A percentile compares a stretch with the other conserved stretches of the same genome.
phyloP scores from a whole-genome alignment of 2,888 invertebrate species.

The Latheticus oryzae region DNA sequence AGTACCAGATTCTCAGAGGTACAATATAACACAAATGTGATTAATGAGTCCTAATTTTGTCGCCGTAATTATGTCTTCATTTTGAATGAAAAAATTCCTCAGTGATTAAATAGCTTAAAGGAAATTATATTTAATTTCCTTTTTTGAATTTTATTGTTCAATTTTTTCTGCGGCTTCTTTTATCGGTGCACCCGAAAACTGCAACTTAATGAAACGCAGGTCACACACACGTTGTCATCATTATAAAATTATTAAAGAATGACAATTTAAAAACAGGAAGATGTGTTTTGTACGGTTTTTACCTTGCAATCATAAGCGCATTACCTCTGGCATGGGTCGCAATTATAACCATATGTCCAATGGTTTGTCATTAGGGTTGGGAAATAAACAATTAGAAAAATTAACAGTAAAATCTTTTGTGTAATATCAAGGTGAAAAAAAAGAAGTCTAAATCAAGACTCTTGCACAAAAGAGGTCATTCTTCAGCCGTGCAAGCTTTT shows the following conservation, averaged over 20 bases:
- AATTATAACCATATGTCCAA: slow-evolving; percentile 65
- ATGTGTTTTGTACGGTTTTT: slow-evolving; percentile 66
- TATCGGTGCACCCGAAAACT: no score
- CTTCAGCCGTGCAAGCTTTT: slow-evolving; percentile 18
- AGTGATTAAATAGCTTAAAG: no score
- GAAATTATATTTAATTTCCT: no score
- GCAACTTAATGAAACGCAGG: slow-evolving; percentile 44
- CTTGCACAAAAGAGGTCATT: slow-evolving; percentile 16
- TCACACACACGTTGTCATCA: slow-evolving; percentile 46
- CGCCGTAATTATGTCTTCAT: no score
- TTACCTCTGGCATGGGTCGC: slow-evolving; percentile 59
- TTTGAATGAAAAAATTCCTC: no score
- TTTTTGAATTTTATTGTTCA: no score
- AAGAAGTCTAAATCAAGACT: neutral
- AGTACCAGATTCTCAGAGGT: no score
- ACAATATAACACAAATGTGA: no score
- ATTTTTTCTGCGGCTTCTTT: no score
- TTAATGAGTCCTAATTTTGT: no score
- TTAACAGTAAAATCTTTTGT: slow-evolving; percentile 46
- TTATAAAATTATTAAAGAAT: slow-evolving; percentile 66
- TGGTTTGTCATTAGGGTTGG: slow-evolving; percentile 59
- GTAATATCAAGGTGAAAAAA: slow-evolving; percentile 15
- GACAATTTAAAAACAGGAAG: slow-evolving; percentile 66
- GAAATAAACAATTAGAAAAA: slow-evolving; percentile 61
- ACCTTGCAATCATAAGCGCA: slow-evolving; percentile 63